Evolutionary conservation across 2,113 vertebrate species (phyloP).

Genomic region (Rattus rattus): DNA sequence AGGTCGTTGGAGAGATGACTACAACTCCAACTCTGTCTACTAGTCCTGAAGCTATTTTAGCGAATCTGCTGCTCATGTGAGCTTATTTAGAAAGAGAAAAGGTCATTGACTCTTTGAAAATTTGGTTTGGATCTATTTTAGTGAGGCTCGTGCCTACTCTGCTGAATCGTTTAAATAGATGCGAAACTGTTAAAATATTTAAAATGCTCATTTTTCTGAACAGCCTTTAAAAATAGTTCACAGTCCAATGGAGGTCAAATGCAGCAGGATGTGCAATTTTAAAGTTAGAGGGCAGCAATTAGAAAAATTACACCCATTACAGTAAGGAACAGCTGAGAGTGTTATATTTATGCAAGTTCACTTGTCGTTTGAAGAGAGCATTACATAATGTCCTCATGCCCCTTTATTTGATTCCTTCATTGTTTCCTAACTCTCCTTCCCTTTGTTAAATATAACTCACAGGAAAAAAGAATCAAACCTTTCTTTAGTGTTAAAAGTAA

Average conservation of each 20-base stretch:
- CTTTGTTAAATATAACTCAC: constrained; percentile 1
- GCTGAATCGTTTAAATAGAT: constrained; percentile 9
- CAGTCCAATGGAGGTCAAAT: constrained; percentile 26
- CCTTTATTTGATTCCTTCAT: constrained; percentile 15
- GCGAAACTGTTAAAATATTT: constrained; percentile 53
- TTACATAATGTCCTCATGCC: background rate
- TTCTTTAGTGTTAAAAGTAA: background rate
- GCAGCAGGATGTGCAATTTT: constrained; percentile 53
- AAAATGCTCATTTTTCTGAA: constrained; percentile 59
- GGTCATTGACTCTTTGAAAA: constrained; percentile 45
- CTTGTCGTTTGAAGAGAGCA: constrained; percentile 18
- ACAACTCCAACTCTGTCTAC: background rate
- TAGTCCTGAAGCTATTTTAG: constrained; percentile 17
- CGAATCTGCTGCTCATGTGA: background rate
- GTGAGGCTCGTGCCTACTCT: background rate
- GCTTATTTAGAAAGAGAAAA: constrained; percentile 50
- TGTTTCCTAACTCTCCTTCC: background rate
- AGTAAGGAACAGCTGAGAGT: background rate
- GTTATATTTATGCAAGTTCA: background rate
- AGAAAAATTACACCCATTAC: constrained; percentile 40
- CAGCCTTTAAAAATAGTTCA: constrained; percentile 49
- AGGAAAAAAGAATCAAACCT: background rate
- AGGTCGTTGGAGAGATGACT: constrained; percentile 10
- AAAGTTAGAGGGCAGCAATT: constrained; percentile 58
- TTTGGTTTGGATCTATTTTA: constrained; percentile 51